phyloP scores from a whole-genome alignment of 2,888 invertebrate species.

The Minunthozetes semirufus region DNA sequence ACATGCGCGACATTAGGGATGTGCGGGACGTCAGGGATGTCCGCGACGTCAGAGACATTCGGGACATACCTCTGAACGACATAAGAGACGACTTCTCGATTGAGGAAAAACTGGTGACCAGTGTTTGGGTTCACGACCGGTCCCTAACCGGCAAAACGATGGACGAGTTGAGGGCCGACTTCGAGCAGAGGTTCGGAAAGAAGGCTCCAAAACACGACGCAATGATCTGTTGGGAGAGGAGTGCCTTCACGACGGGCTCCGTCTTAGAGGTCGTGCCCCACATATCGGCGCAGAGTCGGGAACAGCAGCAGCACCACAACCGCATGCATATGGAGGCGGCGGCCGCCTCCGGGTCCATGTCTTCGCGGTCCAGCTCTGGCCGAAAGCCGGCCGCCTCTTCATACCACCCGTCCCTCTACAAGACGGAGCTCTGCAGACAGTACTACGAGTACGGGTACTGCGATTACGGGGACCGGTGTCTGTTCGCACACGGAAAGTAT shows the following conservation, averaged over 20 bases:
- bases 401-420: conserved; percentile 36
- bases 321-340: conserved; percentile 5
- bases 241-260: conserved; percentile 28
- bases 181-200: conserved; percentile 28
- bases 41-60: background rate
- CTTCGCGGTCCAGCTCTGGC: background rate
- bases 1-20: background rate
- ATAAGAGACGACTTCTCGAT: background rate
- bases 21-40: background rate
- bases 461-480: conserved; percentile 38
- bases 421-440: conserved; percentile 38
- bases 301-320: conserved; percentile 22
- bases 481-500: conserved; percentile 37
- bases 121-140: conserved; percentile 12
- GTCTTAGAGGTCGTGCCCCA: background rate
- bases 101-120: conserved; percentile 7
- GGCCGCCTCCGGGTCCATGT: background rate
- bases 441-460: conserved; percentile 36
- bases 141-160: background rate
- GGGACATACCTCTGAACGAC: conserved; percentile 8
- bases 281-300: background rate
- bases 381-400: background rate
- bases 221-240: conserved; percentile 32
- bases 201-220: conserved; percentile 34
- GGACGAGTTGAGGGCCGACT: conserved; percentile 25